Base-by-base conservation (phyloP, 2,113 vertebrate species). In the Lampris incognitus region DNA sequence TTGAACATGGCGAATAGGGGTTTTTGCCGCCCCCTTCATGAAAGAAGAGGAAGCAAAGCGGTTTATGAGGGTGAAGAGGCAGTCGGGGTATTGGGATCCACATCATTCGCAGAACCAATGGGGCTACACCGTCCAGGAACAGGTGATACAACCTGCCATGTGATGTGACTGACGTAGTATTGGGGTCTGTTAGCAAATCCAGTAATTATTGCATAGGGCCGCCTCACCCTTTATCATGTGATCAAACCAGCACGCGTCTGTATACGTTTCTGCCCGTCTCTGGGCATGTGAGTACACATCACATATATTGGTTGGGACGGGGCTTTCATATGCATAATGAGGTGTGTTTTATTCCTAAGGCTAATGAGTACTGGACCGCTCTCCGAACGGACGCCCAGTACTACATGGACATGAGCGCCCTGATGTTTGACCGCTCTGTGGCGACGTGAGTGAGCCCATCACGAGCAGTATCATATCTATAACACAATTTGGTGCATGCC, bases 371-470 rank as follows among this genome's bases (percentile, higher is more conserved):
- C 68, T 93, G 86, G 87, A 92, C 90, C 5, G 76, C 82, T 2
- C 9, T 94, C 11, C 79, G 89, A 46, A 78, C 89, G 51, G 68
- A 90, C 41, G 86, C 86, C 48, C 92, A 93, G 78, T 93, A 89
- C 79, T 93, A 92, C 78, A 91, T 93, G 84, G 92, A 94, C 83
- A 91, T 93, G 87, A 57, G 86, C 9, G 62, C 78, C 79, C 39
- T 94, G 81, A 89, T 93, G 89, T 94, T 93, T 75, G 90, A 93
- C 69, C 86, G 36, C 48, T 87, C 88, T 60, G 83, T 92, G 73
- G 91, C 87, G 7, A 65, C 65, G 90, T 93, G 76, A 92, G 92
- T 87, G 13, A 69, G 5, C 62, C 2, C 7, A 46, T 24, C 8
- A 61, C 24, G 13, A 38, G 13, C 37, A 52, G 24, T 38, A 37